phyloP scores from a whole-genome alignment of 1,140 invertebrate species.

The Chironomus tepperi region DNA sequence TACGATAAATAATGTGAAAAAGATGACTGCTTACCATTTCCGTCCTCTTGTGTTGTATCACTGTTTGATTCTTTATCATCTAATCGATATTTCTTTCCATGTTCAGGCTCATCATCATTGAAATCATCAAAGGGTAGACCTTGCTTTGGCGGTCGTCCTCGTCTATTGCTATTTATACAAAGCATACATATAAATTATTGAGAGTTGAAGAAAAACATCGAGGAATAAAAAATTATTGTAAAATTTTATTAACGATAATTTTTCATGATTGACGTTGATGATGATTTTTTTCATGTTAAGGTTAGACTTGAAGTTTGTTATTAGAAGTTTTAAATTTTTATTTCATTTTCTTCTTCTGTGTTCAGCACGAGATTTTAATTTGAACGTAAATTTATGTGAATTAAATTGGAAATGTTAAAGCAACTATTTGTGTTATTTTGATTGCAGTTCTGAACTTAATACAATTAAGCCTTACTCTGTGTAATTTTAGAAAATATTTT shows the following conservation, averaged over 20 bases:
- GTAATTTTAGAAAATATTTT: no score
- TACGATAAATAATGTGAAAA: no score
- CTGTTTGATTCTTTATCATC: slow-evolving; percentile 17
- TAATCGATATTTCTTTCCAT: slow-evolving; percentile 4
- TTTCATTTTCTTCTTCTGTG: no score
- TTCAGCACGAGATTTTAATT: no score
- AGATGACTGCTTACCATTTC: neutral
- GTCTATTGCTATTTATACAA: neutral
- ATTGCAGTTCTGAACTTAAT: no score
- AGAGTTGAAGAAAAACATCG: neutral
- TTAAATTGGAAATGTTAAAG: no score
- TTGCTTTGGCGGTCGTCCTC: neutral
- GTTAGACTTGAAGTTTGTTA: no score
- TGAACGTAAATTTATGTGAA: no score
- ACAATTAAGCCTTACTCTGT: no score
- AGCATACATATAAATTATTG: no score
- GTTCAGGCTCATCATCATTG: neutral
- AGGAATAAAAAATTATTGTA: neutral
- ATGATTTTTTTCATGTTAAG: neutral
- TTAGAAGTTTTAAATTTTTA: no score
- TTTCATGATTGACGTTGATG: slow-evolving; percentile 7
- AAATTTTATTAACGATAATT: slow-evolving; percentile 3
- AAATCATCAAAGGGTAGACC: neutral
- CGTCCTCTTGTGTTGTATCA: neutral
- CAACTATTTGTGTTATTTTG: no score